Percentiles rank a stretch among this genome's conserved stretches.
Conservation (phyloP, 1,140 invertebrate genomes). For the Chionoecetes opilio region DNA sequence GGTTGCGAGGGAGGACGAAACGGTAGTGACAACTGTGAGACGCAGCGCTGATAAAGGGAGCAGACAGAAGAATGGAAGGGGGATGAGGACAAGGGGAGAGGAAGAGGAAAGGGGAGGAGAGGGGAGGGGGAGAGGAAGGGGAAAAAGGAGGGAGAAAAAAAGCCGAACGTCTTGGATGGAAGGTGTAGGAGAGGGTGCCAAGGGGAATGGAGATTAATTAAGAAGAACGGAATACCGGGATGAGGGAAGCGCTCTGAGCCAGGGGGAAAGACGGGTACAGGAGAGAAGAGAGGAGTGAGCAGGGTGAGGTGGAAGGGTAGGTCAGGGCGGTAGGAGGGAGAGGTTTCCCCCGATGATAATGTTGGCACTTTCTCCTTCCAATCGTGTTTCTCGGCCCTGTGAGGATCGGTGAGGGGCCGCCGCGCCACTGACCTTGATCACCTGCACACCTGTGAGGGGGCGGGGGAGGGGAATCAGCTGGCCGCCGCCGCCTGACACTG, state of each 20-base stretch:
- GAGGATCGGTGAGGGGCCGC: not conserved
- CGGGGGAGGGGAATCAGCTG: not conserved
- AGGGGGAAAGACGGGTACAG: not conserved
- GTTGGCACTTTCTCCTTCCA: not conserved
- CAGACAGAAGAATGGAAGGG: not conserved
- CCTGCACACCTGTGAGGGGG: not conserved
- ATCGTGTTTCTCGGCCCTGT: not conserved
- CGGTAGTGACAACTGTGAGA: not conserved
- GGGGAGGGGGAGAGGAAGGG: too few species aligned
- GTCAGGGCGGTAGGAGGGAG: not conserved
- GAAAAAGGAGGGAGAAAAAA: not conserved
- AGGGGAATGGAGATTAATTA: not conserved
- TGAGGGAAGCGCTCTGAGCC: not conserved
- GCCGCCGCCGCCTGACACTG: not conserved
- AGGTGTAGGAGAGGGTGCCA: not conserved
- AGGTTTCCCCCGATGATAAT: not conserved
- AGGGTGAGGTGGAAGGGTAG: not conserved
- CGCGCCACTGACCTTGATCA: conserved; percentile 24
- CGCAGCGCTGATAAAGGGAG: not conserved
- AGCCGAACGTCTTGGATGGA: not conserved
- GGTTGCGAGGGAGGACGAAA: not conserved
- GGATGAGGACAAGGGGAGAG: too few species aligned
- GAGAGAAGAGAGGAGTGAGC: not conserved
- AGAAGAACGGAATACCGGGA: not conserved
- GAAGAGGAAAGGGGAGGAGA: too few species aligned